These are phyloP conservation scores for Apodemus speciosus DNA, from an alignment of 2,113 vertebrate species.

Conservation along the genomic window DNA sequence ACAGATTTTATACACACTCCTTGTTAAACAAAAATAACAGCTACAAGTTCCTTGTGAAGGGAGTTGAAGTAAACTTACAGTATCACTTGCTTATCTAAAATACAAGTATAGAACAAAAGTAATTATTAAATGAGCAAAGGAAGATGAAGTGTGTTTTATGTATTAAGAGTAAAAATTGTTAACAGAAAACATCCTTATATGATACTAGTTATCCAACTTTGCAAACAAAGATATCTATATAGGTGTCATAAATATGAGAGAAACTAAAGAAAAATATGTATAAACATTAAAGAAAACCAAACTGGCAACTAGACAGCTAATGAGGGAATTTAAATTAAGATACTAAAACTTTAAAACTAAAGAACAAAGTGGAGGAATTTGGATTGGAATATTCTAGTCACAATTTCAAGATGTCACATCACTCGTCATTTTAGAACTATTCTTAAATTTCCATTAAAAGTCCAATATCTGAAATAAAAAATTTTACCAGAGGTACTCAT, in stretches of 20 bases:
- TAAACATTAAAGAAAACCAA: not conserved
- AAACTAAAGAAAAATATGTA: not conserved
- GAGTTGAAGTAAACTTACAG: not conserved
- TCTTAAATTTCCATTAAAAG: not conserved
- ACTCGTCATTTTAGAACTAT: not conserved
- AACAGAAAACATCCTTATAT: not conserved
- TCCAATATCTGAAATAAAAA: not conserved
- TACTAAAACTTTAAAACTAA: not conserved
- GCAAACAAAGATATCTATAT: not conserved
- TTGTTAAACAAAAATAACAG: constrained; percentile 5
- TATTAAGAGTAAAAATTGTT: not conserved
- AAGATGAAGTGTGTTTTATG: not conserved
- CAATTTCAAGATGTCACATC: not conserved
- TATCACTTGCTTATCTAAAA: not conserved
- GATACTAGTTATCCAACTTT: not conserved
- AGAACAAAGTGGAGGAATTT: not conserved
- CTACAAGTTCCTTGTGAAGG: not conserved
- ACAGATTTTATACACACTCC: not conserved
- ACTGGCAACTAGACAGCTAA: not conserved
- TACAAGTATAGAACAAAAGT: not conserved
- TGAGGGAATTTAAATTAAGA: not conserved
- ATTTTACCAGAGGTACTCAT: not conserved
- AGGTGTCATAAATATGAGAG: not conserved
- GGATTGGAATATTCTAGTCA: not conserved
- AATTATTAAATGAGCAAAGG: not conserved